Evolutionary conservation across 1,140 invertebrate genomes (phyloP), one percentile per base, ranked within the genome.

Genomic region (Magallana angulata): DNA sequence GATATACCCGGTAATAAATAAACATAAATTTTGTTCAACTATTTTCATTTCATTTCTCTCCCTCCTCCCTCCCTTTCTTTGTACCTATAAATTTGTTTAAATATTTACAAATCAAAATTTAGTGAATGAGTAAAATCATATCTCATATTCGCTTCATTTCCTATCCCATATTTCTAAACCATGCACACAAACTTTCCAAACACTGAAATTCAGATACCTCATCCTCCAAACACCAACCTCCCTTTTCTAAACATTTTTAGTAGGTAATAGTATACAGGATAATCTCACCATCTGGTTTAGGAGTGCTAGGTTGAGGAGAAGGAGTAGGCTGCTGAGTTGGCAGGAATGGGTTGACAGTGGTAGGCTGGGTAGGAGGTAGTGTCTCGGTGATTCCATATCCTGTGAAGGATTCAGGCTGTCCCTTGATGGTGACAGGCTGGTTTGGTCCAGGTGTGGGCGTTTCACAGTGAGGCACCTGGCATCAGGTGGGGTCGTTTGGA

Each of bases 401-500:
- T 60, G 81, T 86, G 76, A 76, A 68, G 82, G 83, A 85, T 80
- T 71, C 88, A 60, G 82, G 89, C 87, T 58, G 80, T 36, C 87
- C 86, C 64, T 80, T 86, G 62, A 71, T 48, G 82, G 82, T 82
- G 76, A 86, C 76, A n/a, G 71, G 57, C 76, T 80, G 57, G 30
- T 71, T 81, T n/a, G 68, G 68, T 11, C 56, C 82, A 71, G 86
- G 86, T 11, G 58, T 64, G 24, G 80, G 81, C n/a, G 85, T 82
- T 60, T 81, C 59, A 18, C 88, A 90, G 9, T 82, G 48, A 12
- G 90, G 89, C 59, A 76, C 24, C 81, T 89, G 81, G 48, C 89
- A 89, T 24, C 88, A 87, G 24, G 71, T n/a, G 57, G 85, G 87
- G 84, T 87, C 85, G 11, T 76, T 81, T 62, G 81, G 84, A 82